Conservation (phyloP, 1,140 invertebrate species). For the Dinothrombium tinctorium region DNA sequence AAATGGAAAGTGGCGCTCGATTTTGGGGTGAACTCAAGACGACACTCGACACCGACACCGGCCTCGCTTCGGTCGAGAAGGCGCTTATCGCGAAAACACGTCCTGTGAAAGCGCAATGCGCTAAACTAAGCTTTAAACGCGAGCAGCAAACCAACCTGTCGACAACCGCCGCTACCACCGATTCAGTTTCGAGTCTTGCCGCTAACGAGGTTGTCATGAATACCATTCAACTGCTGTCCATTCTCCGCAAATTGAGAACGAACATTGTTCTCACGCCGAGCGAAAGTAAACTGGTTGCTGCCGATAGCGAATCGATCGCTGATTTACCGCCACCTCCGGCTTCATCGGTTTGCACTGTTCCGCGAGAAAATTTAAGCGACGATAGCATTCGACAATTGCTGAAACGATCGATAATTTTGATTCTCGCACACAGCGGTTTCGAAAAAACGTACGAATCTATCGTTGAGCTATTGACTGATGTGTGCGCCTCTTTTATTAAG, state of each 20-base stretch:
- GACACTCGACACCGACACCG: too few species aligned
- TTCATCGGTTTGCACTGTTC: neutral
- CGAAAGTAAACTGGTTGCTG: too few species aligned
- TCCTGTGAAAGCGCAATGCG: too few species aligned
- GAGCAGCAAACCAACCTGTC: too few species aligned
- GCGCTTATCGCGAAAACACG: too few species aligned
- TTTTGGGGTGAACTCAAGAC: too few species aligned
- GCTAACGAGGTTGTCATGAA: conserved; percentile 2
- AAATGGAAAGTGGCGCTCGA: too few species aligned
- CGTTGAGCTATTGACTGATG: neutral
- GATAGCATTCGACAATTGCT: neutral
- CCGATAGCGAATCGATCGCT: neutral
- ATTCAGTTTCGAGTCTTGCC: too few species aligned
- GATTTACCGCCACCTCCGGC: neutral
- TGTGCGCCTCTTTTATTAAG: neutral
- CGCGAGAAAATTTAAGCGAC: neutral
- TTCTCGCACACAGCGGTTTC: neutral
- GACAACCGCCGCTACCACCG: too few species aligned
- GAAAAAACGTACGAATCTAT: neutral
- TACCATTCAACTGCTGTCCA: neutral
- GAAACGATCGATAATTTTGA: neutral
- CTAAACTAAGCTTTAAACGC: too few species aligned
- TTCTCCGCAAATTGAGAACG: neutral
- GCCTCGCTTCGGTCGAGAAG: too few species aligned
- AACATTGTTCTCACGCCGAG: neutral